A percentile compares a stretch with the other conserved stretches of the same genome.
Evolutionary conservation across 2,888 invertebrate genomes (phyloP).

Genomic region (Heliconius aoede): DNA sequence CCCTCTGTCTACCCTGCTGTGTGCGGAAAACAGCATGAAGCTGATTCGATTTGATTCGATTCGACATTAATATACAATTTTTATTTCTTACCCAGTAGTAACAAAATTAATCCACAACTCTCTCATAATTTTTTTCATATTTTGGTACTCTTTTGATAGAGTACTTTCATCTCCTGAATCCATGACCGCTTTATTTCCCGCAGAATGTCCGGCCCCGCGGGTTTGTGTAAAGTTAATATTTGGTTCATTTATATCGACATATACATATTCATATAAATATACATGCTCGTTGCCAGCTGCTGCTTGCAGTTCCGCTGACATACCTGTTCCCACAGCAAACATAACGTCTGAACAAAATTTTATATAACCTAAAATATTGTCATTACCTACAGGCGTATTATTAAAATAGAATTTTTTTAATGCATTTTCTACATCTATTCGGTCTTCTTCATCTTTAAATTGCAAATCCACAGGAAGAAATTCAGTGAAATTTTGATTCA

Average conservation of each 20-base stretch:
- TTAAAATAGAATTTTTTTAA: constrained; percentile 58
- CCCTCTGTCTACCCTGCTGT: too few relatives aligned
- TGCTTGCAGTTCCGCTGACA: constrained; percentile 54
- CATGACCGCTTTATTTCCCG: constrained; percentile 54
- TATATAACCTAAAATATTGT: constrained; percentile 55
- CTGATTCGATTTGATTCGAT: too few relatives aligned
- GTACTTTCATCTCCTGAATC: constrained; percentile 50
- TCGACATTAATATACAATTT: too few relatives aligned
- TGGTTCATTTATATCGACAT: constrained; percentile 53
- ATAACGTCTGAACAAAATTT: constrained; percentile 66
- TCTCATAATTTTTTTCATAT: constrained; percentile 50
- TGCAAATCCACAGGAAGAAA: constrained; percentile 61
- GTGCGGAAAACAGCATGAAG: too few relatives aligned
- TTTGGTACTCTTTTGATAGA: constrained; percentile 43
- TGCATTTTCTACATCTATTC: constrained; percentile 51
- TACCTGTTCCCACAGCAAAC: constrained; percentile 54
- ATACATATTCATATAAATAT: constrained; percentile 62
- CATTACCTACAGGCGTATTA: constrained; percentile 50
- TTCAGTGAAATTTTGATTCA: constrained; percentile 62
- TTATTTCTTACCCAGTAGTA: constrained; percentile 50
- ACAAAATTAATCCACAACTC: constrained; percentile 54
- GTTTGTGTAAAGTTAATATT: constrained; percentile 52
- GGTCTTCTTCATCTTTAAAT: constrained; percentile 56
- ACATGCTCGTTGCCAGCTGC: constrained; percentile 59
- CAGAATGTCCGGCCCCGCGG: constrained; percentile 52